Conservation (phyloP, 2,888 invertebrate genomes). For the Stratiomys singularior region DNA sequence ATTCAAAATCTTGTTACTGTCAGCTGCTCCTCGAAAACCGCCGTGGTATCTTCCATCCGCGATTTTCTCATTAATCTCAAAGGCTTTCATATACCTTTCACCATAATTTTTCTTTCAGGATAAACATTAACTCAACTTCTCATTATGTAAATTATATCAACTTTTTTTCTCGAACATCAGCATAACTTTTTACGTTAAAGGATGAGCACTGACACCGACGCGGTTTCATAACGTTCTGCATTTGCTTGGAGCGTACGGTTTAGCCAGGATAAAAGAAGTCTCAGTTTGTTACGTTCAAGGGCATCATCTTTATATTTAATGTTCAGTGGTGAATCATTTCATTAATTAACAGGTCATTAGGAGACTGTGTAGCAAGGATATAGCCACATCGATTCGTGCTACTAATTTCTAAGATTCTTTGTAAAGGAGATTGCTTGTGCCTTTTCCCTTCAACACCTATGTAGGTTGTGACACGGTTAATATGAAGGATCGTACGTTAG, state of each 20-base stretch:
- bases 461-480: background rate
- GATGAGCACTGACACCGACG: background rate
- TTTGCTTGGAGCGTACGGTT: background rate
- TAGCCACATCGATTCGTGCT: background rate
- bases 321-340: conserved; percentile 42
- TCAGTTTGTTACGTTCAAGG: background rate
- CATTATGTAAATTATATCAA: conserved; percentile 41
- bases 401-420: background rate
- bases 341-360: conserved; percentile 46
- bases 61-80: background rate
- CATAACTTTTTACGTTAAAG: conserved; percentile 16
- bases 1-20: too few species aligned
- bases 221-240: background rate
- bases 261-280: background rate
- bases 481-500: background rate
- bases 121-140: conserved; percentile 25
- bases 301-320: conserved; percentile 36
- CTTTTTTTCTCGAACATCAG: background rate
- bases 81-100: background rate
- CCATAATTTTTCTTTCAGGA: conserved; percentile 7
- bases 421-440: conserved; percentile 7
- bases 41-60: too few species aligned
- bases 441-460: background rate
- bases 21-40: too few species aligned
- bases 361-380: conserved; percentile 1